Conservation (phyloP, 2,113 vertebrate genomes). For the Carollia perspicillata region DNA sequence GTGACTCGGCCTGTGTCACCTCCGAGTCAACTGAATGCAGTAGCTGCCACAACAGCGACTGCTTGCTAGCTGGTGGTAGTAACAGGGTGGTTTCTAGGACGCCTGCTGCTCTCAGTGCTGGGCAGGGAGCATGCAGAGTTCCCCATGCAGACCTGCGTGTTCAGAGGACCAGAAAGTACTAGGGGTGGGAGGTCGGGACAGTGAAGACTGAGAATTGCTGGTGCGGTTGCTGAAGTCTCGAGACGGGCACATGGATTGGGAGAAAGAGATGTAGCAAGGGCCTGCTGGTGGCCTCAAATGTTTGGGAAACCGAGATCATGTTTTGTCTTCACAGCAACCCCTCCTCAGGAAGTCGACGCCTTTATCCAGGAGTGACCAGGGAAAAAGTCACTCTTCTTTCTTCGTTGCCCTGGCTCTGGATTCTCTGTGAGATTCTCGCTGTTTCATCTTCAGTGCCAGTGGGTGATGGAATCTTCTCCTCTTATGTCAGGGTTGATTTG, state of each 20-base stretch:
- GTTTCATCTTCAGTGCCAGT: too few species aligned
- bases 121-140: not conserved
- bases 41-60: not conserved
- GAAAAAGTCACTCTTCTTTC: not conserved
- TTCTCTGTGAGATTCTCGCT: not conserved
- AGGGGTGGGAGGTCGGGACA: too few species aligned
- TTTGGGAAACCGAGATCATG: not conserved
- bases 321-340: not conserved
- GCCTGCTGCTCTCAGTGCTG: not conserved
- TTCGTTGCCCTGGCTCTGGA: not conserved
- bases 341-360: not conserved
- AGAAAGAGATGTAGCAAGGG: not conserved
- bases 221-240: not conserved
- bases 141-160: not conserved
- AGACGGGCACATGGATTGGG: fast-evolving
- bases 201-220: not conserved
- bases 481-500: not conserved
- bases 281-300: not conserved
- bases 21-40: not conserved
- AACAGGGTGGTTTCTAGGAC: not conserved
- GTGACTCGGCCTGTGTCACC: not conserved
- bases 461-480: not conserved
- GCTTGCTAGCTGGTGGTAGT: not conserved
- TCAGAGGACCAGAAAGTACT: not conserved
- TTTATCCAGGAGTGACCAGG: not conserved